Base-by-base conservation (phyloP, 2,888 invertebrate genomes). In the Pomacea canaliculata region DNA sequence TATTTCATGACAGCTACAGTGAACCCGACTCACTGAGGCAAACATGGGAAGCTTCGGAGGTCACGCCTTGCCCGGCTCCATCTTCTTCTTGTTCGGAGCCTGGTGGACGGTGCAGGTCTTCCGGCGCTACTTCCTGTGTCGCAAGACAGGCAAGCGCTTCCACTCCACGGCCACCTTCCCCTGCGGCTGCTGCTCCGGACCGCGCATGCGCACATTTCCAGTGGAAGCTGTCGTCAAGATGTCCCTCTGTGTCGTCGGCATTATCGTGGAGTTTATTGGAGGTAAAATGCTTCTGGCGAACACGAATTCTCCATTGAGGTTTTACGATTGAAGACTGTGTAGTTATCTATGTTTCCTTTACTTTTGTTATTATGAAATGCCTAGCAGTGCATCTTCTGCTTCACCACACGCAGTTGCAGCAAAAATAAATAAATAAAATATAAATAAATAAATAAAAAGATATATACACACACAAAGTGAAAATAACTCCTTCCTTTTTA, bases 21-120 rank as follows among this genome's bases (percentile, higher is more conserved):
- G 63, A 63, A 2, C 27, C n/a, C n/a, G 2, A 60, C 16, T n/a
- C 63, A 63, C 10, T 7, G 27, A 63, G 27, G 27, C 19, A 10
- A 27, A 5, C 18, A 92, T 92, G 91, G 91, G 91, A 12, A 88
- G 84, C 27, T 91, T 92, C 81, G 79, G 88, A 70, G 92, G 92
- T 46, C 92, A 92, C 82, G 87, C 91, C 23, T 85, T 92, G 1
- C 92, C 92, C 1, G 92, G 92, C 27, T 87, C 90, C 9, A 91
- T 90, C 77, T 89, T 91, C 82, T 81, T 89, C 13, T 56, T 87
- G 83, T 85, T 74, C 49, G 74, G 74, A 48, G 49, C 68, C 49
- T 74, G 74, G 74, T 74, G 74, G 74, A n/a, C 62, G 48, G 62
- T 27, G 1, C 83, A 85, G 70, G 83, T 85, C 65, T 88, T 87